Base-by-base conservation (phyloP, 2,888 invertebrate species). In the Apamea anceps region DNA sequence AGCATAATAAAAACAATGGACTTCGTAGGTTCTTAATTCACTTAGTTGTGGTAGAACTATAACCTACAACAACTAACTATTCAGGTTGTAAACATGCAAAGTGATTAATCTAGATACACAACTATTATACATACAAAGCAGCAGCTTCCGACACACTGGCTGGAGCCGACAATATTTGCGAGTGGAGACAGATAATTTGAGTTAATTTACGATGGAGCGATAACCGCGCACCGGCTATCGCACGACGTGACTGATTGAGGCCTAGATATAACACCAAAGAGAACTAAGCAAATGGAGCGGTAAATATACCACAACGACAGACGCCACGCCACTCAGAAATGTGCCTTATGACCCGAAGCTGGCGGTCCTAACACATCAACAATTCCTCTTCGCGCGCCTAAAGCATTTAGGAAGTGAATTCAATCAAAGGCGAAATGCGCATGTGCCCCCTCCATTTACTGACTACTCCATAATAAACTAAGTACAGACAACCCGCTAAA, bases 171-270 rank as follows among this genome's bases (percentile, higher is more conserved):
- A 86, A 84, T 87, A 85, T 88, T 85, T 87, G 86, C 88, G 86
- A 89, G 87, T 80, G 85, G 87, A 87, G 88, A 91, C 89, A 91
- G 92, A 94, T 94, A 93, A 94, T 95, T 94, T 91, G 90, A 93
- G 92, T 93, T 94, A 95, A 95, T 95, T 95, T 95, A 95, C 93
- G 94, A 93, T 92, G 86, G 84, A 87, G 88, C 89, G 95, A 95
- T 95, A 94, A 94, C 92, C 89, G 89, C 84, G 85, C 86, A 85
- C 79, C 84, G 89, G 88, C 85, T 88, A 90, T 83, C 86, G 68
- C 68, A 42, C 51, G 77, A 88, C 85, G 89, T 93, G 93, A 94
- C 91, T 94, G 95, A 95, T 95, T 89, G 92, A 87, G 85, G 80
- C 85, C 81, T 81, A 75, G 81, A 85, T 85, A 85, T 71, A 77